Conservation (phyloP, 92 coral and sea anemone species). For the Palythoa caribaeorum region DNA sequence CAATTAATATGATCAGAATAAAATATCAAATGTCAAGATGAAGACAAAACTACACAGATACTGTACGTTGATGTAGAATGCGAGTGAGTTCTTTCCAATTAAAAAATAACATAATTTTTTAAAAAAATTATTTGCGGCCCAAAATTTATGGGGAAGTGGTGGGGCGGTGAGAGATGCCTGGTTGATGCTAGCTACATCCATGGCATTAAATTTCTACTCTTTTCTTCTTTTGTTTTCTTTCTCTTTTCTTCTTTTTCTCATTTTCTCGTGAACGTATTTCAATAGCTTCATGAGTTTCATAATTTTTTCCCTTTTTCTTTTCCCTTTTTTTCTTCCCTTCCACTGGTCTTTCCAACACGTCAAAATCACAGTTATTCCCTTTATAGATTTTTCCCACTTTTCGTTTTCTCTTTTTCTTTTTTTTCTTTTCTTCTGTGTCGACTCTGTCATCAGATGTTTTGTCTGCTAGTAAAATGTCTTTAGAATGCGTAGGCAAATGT, state of each 20-base stretch:
- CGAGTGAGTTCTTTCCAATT: too few relatives aligned
- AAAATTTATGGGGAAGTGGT: too few relatives aligned
- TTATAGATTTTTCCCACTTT: not conserved
- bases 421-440: not conserved
- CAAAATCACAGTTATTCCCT: not conserved
- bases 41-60: too few relatives aligned
- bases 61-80: too few relatives aligned
- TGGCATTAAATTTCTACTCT: not conserved
- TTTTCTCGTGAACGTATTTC: not conserved
- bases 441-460: not conserved
- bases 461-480: not conserved
- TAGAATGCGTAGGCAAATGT: not conserved
- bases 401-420: not conserved
- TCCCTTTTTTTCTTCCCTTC: not conserved
- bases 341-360: not conserved
- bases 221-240: not conserved
- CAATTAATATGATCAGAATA: too few relatives aligned
- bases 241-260: not conserved
- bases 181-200: too few relatives aligned
- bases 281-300: not conserved
- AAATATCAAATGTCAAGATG: too few relatives aligned
- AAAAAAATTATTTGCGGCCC: too few relatives aligned
- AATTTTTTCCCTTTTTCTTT: not conserved
- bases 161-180: too few relatives aligned
- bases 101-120: too few relatives aligned